Evolutionary conservation across 2,113 vertebrate species (phyloP).

Genomic region (Forbesichthys agassizii): DNA sequence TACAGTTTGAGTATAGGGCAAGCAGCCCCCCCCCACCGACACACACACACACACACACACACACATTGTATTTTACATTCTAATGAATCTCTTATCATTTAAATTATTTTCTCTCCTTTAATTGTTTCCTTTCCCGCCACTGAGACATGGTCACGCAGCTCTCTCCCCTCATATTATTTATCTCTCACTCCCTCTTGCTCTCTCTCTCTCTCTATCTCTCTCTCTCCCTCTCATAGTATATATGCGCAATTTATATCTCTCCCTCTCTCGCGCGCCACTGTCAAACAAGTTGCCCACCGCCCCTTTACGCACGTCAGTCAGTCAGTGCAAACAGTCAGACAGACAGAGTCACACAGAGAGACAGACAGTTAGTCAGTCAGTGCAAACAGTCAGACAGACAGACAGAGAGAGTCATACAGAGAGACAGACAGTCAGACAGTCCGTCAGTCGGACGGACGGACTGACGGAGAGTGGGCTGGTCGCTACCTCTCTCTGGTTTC

Average conservation of each 20-base stretch:
- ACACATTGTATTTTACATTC: too few species aligned
- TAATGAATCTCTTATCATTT: too few species aligned
- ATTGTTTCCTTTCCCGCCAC: too few species aligned
- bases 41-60: too few species aligned
- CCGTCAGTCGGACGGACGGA: background rate
- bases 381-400: background rate
- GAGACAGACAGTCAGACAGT: constrained; percentile 5
- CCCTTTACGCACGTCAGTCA: constrained; percentile 15
- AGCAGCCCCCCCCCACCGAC: too few species aligned
- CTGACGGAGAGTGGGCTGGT: background rate
- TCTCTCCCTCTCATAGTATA: too few species aligned
- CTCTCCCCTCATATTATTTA: too few species aligned
- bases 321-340: constrained; percentile 4
- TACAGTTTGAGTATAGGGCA: too few species aligned
- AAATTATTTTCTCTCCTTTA: too few species aligned
- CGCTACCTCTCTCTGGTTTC: constrained; percentile 17
- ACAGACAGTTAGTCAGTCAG: constrained; percentile 18
- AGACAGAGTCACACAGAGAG: background rate
- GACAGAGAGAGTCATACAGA: background rate
- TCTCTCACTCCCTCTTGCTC: too few species aligned
- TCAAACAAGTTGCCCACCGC: background rate
- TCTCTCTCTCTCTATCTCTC: too few species aligned
- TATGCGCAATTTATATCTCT: background rate
- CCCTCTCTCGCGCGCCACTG: background rate
- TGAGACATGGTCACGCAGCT: too few species aligned